Conservation (phyloP, 1,140 invertebrate species). For the Drosophila baimaii region DNA sequence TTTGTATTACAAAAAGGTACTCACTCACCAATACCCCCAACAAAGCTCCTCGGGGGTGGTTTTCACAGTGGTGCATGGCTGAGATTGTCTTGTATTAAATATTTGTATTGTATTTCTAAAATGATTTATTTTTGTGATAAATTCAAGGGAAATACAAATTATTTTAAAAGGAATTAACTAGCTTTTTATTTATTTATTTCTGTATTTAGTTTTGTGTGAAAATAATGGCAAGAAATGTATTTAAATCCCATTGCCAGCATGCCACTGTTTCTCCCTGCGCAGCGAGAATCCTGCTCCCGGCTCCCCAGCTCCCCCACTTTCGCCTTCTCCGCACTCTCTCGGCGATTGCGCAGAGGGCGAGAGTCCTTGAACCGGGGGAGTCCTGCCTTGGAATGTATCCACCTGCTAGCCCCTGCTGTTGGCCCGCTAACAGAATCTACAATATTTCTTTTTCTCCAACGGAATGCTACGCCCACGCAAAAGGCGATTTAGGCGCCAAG, state of each 20-base stretch:
- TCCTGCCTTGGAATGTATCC: slow-evolving; percentile 10
- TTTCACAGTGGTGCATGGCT: slow-evolving; percentile 8
- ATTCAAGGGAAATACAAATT: neutral
- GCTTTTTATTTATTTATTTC: neutral
- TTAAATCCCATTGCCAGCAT: neutral
- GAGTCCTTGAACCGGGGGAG: slow-evolving; percentile 13
- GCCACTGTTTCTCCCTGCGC: slow-evolving; percentile 3
- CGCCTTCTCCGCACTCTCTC: slow-evolving; percentile 23
- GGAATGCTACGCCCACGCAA: slow-evolving; percentile 75
- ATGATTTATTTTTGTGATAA: neutral
- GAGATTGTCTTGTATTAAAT: neutral
- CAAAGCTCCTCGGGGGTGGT: slow-evolving; percentile 18
- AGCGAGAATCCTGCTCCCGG: slow-evolving; percentile 7
- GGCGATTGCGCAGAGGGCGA: slow-evolving; percentile 62
- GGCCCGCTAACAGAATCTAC: slow-evolving; percentile 79
- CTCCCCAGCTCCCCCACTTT: slow-evolving; percentile 5
- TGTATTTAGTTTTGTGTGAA: neutral
- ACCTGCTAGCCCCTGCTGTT: slow-evolving; percentile 40
- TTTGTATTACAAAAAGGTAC: slow-evolving; percentile 29
- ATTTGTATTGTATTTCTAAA: neutral
- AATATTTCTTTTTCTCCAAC: slow-evolving; percentile 81
- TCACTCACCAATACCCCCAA: slow-evolving; percentile 41
- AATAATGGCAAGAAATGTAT: neutral
- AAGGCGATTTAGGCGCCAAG: slow-evolving; percentile 55
- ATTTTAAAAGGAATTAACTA: neutral